Percentiles rank a stretch among this genome's conserved stretches.
Evolutionary conservation across 2,113 vertebrate species (phyloP).

Genomic region (Cyphomyrus plagiostoma): DNA sequence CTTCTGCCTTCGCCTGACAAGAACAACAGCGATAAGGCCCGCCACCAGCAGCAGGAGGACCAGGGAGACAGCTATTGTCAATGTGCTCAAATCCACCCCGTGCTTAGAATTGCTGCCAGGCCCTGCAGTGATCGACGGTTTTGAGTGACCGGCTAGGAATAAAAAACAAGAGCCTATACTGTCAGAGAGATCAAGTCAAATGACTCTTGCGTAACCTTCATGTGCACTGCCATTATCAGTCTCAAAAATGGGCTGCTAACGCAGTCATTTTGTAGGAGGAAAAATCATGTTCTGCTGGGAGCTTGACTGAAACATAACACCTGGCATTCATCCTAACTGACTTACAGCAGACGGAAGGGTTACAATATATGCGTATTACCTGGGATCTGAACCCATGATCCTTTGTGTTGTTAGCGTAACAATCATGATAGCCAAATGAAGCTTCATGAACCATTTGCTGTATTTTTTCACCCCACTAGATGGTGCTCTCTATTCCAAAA

Average conservation of each 20-base stretch:
- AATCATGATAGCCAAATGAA: neutral
- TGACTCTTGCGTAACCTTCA: neutral
- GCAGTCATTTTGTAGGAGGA: neutral
- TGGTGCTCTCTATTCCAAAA: neutral
- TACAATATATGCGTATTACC: neutral
- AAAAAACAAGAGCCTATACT: neutral
- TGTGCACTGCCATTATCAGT: neutral
- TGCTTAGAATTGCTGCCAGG: neutral
- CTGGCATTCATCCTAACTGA: neutral
- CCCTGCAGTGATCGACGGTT: neutral
- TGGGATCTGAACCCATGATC: neutral
- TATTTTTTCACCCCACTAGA: neutral
- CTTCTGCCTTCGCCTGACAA: conserved; percentile 36
- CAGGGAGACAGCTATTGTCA: conserved; percentile 36
- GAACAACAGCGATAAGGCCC: conserved; percentile 31
- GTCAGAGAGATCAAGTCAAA: neutral
- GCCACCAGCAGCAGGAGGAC: conserved; percentile 38
- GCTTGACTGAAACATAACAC: neutral
- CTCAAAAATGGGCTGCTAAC: neutral
- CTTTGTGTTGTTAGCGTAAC: neutral
- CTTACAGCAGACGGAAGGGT: neutral
- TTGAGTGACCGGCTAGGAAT: neutral
- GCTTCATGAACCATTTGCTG: neutral
- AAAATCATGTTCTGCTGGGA: neutral
- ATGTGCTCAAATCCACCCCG: neutral